Conservation (phyloP, 2,113 vertebrate species). For the Thryonomys swinderianus region DNA sequence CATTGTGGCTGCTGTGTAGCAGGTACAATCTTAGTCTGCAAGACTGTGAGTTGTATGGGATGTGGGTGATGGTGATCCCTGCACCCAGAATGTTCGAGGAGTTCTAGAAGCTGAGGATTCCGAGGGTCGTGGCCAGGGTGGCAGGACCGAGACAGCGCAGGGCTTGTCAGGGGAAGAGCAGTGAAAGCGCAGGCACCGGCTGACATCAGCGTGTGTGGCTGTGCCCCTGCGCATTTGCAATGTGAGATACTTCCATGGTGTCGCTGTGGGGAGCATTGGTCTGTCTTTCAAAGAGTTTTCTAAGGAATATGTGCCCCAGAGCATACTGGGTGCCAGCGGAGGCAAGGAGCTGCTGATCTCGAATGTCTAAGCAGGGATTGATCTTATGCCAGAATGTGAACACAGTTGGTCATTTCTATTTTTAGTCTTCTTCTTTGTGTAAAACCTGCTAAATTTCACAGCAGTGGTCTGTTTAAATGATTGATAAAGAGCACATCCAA, state of each 20-base stretch:
- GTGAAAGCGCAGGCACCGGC: not conserved
- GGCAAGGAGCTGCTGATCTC: not conserved
- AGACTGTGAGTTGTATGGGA: not conserved
- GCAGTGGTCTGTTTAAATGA: not conserved
- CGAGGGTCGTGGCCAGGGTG: not conserved
- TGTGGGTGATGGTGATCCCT: not conserved
- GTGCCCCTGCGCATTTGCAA: not conserved
- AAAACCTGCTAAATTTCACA: not conserved
- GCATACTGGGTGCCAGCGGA: not conserved
- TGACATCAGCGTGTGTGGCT: not conserved
- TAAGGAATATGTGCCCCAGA: not conserved
- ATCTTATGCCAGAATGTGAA: not conserved
- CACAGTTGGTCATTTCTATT: not conserved
- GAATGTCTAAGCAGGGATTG: not conserved
- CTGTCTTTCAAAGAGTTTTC: not conserved
- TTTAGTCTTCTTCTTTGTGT: constrained; percentile 8
- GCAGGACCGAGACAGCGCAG: not conserved
- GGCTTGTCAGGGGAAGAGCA: not conserved
- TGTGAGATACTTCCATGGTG: not conserved
- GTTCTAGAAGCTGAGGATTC: not conserved
- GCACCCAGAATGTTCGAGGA: not conserved
- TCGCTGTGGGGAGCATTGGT: not conserved
- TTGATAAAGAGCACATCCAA: not conserved
- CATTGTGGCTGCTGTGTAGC: not conserved
- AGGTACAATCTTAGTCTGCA: not conserved